Evolutionary conservation across 2,797 vertebrate species (phyloP).

Genomic region (Eleutherodactylus coqui): DNA sequence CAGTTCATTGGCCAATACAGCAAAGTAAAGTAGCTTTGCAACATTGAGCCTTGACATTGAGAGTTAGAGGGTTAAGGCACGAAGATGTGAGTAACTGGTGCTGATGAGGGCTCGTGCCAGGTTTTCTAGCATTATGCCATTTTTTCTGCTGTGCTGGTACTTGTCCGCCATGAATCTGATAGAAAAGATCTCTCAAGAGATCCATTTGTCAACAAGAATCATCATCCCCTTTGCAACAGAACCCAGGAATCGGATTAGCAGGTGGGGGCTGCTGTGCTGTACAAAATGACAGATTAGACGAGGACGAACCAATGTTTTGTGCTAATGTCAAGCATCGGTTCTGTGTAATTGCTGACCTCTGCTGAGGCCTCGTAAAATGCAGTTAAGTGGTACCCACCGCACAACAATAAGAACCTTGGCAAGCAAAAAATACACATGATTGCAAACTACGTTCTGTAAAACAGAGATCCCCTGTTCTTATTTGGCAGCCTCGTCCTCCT

Average conservation of each 20-base stretch:
- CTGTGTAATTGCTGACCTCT: conserved; percentile 69
- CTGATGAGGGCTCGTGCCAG: conserved; percentile 13
- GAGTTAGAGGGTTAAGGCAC: conserved; percentile 27
- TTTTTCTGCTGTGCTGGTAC: conserved; percentile 42
- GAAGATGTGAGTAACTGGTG: conserved; percentile 13
- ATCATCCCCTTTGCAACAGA: conserved; percentile 66
- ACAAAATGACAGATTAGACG: conserved; percentile 66
- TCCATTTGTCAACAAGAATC: conserved; percentile 70
- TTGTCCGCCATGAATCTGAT: conserved; percentile 61
- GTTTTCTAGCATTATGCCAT: neutral
- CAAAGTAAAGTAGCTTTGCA: neutral
- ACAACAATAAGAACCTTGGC: conserved; percentile 48
- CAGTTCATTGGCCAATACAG: neutral
- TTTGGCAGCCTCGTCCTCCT: conserved; percentile 57
- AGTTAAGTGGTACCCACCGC: conserved; percentile 59
- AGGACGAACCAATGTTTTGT: conserved; percentile 68
- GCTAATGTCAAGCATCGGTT: conserved; percentile 68
- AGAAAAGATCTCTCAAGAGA: conserved; percentile 68
- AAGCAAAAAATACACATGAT: conserved; percentile 54
- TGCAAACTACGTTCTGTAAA: conserved; percentile 48
- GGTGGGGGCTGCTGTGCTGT: conserved; percentile 67
- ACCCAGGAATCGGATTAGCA: conserved; percentile 65
- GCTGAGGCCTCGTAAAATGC: conserved; percentile 65
- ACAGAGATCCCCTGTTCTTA: conserved; percentile 45
- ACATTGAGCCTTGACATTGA: conserved; percentile 18